Percentiles rank a stretch among this genome's conserved stretches.
phyloP scores from a whole-genome alignment of 2,888 invertebrate species.

The Nomada ruficornis region DNA sequence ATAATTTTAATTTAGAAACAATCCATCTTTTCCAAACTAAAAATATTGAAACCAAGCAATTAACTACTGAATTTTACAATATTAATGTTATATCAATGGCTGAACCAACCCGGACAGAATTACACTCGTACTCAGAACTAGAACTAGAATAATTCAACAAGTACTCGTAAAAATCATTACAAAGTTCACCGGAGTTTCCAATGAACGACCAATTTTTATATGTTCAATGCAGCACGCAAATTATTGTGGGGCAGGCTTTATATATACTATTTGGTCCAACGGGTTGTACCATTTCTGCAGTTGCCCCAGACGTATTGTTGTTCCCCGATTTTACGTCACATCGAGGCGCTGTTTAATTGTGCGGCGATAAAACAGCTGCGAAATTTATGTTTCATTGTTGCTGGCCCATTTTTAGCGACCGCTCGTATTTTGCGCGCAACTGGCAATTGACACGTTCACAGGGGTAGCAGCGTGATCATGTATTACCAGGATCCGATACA shows the following conservation, averaged over 20 bases:
- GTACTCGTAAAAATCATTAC: background rate
- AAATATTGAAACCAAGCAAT: too few species aligned
- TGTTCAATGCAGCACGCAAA: background rate
- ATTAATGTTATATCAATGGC: too few species aligned
- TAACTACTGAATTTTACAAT: too few species aligned
- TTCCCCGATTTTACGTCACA: background rate
- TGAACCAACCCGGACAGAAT: too few species aligned
- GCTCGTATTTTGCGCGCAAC: background rate
- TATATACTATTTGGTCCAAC: background rate
- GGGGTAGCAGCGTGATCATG: background rate
- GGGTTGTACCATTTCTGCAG: background rate
- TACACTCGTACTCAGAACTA: too few species aligned
- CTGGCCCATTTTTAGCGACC: slow-evolving; percentile 2
- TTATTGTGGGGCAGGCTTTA: too few species aligned
- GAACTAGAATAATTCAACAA: too few species aligned
- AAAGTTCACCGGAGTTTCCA: background rate
- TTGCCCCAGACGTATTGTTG: slow-evolving; percentile 15
- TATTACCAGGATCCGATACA: background rate
- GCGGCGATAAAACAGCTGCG: slow-evolving; percentile 3
- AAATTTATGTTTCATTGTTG: slow-evolving; percentile 27
- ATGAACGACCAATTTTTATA: background rate
- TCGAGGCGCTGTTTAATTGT: slow-evolving; percentile 26
- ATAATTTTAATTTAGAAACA: too few species aligned
- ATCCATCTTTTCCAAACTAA: too few species aligned
- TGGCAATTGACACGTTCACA: slow-evolving; percentile 3